Percentiles rank a stretch among this genome's conserved stretches.
Evolutionary conservation across 2,888 invertebrate genomes (phyloP).

Genomic region (Oithona nana): DNA sequence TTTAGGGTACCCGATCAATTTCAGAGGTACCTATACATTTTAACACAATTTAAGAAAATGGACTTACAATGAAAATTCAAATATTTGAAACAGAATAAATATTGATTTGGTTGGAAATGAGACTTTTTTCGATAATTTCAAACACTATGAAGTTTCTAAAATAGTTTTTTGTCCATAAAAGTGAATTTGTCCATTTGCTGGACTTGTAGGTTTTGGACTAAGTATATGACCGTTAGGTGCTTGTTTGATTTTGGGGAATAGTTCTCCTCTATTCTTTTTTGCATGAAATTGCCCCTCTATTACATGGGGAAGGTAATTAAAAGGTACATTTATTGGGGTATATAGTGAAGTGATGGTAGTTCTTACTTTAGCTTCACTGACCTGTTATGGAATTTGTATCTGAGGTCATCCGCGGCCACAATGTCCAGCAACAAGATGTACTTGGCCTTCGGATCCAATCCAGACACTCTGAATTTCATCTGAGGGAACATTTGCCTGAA

Average conservation of each 20-base stretch:
- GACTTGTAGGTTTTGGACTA: too few relatives aligned
- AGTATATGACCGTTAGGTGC: too few relatives aligned
- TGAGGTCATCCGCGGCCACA: slow-evolving; percentile 95
- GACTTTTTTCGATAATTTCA: too few relatives aligned
- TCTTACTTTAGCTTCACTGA: slow-evolving; percentile 27
- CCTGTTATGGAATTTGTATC: slow-evolving; percentile 95
- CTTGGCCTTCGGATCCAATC: slow-evolving; percentile 95
- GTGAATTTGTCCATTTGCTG: too few relatives aligned
- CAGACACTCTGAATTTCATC: slow-evolving; percentile 95
- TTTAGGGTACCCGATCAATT: neutral
- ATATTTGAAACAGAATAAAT: too few relatives aligned
- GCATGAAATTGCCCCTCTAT: neutral
- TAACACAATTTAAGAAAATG: neutral
- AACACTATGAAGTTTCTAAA: too few relatives aligned
- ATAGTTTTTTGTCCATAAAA: too few relatives aligned
- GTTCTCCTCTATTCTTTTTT: too few relatives aligned
- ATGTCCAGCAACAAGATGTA: slow-evolving; percentile 97
- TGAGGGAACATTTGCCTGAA: slow-evolving; percentile 98
- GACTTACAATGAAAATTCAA: too few relatives aligned
- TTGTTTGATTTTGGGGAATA: too few relatives aligned
- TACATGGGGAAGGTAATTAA: neutral
- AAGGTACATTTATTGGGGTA: neutral
- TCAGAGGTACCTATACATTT: neutral
- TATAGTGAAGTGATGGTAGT: slow-evolving; percentile 38
- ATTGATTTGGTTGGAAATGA: too few relatives aligned